A percentile compares a stretch with the other conserved stretches of the same genome.
Conservation (phyloP, 2,797 vertebrate genomes). For the Hippocampus kuda region DNA sequence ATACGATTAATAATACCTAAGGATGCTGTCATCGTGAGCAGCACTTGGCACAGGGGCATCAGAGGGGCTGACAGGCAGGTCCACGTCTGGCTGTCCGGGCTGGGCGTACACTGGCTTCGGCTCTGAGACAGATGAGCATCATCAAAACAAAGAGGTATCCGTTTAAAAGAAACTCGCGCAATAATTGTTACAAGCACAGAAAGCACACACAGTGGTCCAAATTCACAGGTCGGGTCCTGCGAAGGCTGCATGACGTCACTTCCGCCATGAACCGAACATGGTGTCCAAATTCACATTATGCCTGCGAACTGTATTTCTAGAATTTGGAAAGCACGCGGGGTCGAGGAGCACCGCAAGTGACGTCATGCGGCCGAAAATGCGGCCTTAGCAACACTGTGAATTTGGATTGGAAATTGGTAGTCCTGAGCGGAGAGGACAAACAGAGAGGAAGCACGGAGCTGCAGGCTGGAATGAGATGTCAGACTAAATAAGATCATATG, state of each 20-base stretch:
- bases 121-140: constrained; percentile 62
- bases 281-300: too few species aligned
- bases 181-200: constrained; percentile 7
- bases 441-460: constrained; percentile 49
- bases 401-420: background rate
- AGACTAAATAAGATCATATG: constrained; percentile 57
- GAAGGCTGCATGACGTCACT: too few species aligned
- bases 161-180: constrained; percentile 10
- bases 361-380: too few species aligned
- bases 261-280: too few species aligned
- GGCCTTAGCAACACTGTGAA: too few species aligned
- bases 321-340: too few species aligned
- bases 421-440: constrained; percentile 57
- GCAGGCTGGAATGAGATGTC: constrained; percentile 55
- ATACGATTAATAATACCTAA: constrained; percentile 67
- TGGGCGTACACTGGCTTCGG: constrained; percentile 97
- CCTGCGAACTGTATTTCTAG: too few species aligned
- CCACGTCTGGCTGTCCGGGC: constrained; percentile 94
- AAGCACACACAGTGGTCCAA: background rate
- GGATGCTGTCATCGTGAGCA: constrained; percentile 88
- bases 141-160: constrained; percentile 5
- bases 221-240: too few species aligned
- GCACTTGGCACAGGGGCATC: constrained; percentile 87
- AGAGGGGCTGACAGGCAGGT: constrained; percentile 94
- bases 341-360: too few species aligned